Base-by-base conservation (phyloP, 2,113 vertebrate species). In the Neogobius melanostomus region DNA sequence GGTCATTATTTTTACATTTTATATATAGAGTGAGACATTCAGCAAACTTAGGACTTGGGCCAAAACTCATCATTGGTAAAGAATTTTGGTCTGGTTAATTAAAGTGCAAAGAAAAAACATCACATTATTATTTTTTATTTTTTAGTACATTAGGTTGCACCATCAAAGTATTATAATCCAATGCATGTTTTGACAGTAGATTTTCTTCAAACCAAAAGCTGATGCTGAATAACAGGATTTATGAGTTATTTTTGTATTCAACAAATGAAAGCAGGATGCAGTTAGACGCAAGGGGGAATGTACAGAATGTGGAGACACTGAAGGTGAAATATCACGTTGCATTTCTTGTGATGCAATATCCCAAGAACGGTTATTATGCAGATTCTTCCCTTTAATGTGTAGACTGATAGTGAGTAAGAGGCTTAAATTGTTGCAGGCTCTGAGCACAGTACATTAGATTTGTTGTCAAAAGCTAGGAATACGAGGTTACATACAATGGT, bases 341-440 rank as follows among this genome's bases (percentile, higher is more conserved):
- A 8, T 61, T 61, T 45, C 59, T 61, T 45, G 59, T 45, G 59
- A 61, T 61, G 59, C 59, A 61, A 61, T n/a, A 42, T 45, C n/a
- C 44, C 8, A 42, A 44, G 44, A 61, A 61, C 15, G 16, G 14
- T 44, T 61, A n/a, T 61, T 61, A 61, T 61, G 59, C 59, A 61
- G 59, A 61, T 61, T 45, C 14, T 61, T 44, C 59, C 36, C 59
- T 61, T 61, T 61, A 45, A 61, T 61, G 42, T 60, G 57, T 44
- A 15, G 59, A 61, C 36, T 45, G 59, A 61, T 61, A 61, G 59
- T 43, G 42, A 61, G 59, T 61, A 61, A 61, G 59, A 42, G 11
- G 59, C 42, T 61, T 61, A 44, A 61, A 61, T 42, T 45, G 59
- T 61, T 61, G 59, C 59, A 61, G 14, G 36, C 59, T 12, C 11